Evolutionary conservation across 1,140 invertebrate genomes (phyloP), one percentile per base, ranked within the genome.

Genomic region (Ridgeia piscesae): DNA sequence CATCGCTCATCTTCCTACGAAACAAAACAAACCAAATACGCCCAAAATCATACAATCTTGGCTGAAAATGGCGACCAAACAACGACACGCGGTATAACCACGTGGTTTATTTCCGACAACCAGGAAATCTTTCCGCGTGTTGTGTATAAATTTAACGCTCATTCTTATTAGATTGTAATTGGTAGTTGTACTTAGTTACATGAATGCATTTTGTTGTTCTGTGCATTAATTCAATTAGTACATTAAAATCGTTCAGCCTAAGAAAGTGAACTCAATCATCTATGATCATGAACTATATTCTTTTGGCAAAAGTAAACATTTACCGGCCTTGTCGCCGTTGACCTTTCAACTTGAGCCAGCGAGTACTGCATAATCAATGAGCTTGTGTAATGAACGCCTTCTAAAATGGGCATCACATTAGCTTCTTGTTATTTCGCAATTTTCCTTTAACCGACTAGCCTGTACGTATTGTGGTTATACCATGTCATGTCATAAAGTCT

Each of bases 41-140:
- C 58, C 58, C 58, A 77, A 77, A 77, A 77, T 21, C 58, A 77
- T 77, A 77, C 58, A 77, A 77, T 77, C 58, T 77, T 77, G 17
- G 0, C 58, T 77, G 58, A 77, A 77, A 77, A 77, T 77, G 58
- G 58, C 58, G 58, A 77, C 58, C 58, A 77, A 77, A 77, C 58
- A 77, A 77, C 58, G 58, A 77, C 58, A 77, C 58, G 58, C 58
- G 58, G 58, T 77, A 77, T 8, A 77, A 77, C 58, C 58, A 77
- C 58, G 58, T 77, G 58, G 58, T 77, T 77, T 77, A 31, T 77
- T 77, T 77, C 58, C 58, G 58, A 77, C 58, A 77, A 77, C 58
- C 58, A 77, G 58, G 58, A 77, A 77, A 77, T 77, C 58, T 77
- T 77, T 77, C 58, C 58, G 58, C 58, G 58, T 77, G 58, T 77